Evolutionary conservation across 2,888 invertebrate species (phyloP), one percentile per base, ranked within the genome.

Genomic region (Ephialtes manifestator): DNA sequence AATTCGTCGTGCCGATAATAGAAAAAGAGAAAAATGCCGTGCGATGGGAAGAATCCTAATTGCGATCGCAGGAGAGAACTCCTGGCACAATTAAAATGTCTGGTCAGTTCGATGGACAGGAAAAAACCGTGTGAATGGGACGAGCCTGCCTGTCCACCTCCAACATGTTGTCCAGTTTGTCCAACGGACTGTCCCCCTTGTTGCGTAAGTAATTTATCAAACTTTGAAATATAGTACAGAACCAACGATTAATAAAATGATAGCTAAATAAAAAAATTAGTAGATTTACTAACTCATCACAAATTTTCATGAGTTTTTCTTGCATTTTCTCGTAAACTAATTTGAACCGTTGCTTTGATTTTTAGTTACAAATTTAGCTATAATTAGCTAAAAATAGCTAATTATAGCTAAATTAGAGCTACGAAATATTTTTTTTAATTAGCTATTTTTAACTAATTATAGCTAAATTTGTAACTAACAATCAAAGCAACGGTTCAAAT

Each of bases 41-140:
- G 93, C 58, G 93, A 93, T 77, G 93, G 93, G 43, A 93, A 92
- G 79, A 94, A 93, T 86, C 88, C 88, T 3, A 90, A 92, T 80
- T 94, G 93, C 75, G 89, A 93, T 10, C 88, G 91, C 24, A 88
- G 94, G 43, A 90, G 93, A 4, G 90, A 92, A 58, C 87, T 94
- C 48, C 76, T 94, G 15, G 84, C 91, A 1, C 91, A 92, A 79
- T 85, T 94, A 24, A 94, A 94, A 91, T 93, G 94, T 80, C 88
- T 94, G 24, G 90, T 93, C 77, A 90, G 89, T 18, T 91, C 93
- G 5, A 93, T 94, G 93, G 93, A 93, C 68, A 87, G 87, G 75
- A 93, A 90, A 92, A 93, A 93, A 85, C 90, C 93, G n/a, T 93
- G 93, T 77, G 93, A 93, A 74, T 93, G 93, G 93, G 93, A 93